Percentiles rank a stretch among this genome's conserved stretches.
Conservation (phyloP, 30 jellyfish, hydroid and myxozoan species). For the Turritopsis dohrnii region DNA sequence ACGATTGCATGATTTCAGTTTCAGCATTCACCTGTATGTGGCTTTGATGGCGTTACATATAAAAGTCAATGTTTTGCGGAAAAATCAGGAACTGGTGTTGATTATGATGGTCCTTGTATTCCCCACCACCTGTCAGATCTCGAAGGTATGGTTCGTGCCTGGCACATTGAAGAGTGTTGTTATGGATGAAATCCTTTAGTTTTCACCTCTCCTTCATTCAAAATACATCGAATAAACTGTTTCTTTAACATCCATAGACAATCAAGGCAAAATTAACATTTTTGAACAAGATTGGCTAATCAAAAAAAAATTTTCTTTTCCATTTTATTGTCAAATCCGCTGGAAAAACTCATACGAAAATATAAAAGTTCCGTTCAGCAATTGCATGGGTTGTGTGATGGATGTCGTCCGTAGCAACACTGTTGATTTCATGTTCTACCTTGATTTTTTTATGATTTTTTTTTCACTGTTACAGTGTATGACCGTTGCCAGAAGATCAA, state of each 20-base stretch:
- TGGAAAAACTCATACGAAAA: neutral
- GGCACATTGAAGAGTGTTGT: too few relatives aligned
- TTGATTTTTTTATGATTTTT: too few relatives aligned
- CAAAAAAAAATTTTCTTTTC: neutral
- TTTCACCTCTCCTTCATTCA: too few relatives aligned
- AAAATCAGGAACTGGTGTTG: conserved; percentile 48
- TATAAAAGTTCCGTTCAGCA: too few relatives aligned
- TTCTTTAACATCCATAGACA: too few relatives aligned
- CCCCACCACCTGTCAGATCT: neutral
- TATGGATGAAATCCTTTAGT: too few relatives aligned
- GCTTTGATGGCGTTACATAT: conserved; percentile 74
- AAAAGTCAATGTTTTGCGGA: conserved; percentile 56
- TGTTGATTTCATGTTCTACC: too few relatives aligned
- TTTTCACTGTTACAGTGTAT: conserved; percentile 9
- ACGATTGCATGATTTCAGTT: neutral
- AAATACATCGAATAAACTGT: too few relatives aligned
- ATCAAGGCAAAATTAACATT: neutral
- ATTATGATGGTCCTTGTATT: conserved; percentile 59
- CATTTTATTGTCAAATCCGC: neutral
- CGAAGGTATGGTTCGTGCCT: neutral
- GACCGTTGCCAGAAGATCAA: conserved; percentile 46
- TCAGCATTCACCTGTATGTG: conserved; percentile 52
- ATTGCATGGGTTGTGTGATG: too few relatives aligned
- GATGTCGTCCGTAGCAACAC: too few relatives aligned
- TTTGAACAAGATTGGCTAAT: neutral